Base-by-base conservation (phyloP, 1,140 invertebrate species). In the Brachionus calyciflorus region DNA sequence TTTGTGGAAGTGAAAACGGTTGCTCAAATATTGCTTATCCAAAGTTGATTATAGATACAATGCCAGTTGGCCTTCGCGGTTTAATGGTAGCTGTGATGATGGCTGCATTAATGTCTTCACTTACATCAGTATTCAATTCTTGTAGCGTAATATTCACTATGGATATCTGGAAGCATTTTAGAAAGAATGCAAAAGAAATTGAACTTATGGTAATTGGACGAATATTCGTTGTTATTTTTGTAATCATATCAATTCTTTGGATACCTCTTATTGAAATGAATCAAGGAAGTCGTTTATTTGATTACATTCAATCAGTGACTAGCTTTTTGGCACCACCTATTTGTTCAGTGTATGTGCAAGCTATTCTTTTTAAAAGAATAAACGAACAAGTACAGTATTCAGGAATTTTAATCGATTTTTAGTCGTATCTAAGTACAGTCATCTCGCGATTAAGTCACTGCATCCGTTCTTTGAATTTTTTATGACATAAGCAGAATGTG, bases 61-160 rank as follows among this genome's bases (percentile, higher is more conserved):
- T 84, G 81, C 82, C 83, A 1, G 77, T 73, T 3, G 83, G 82
- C 24, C 10, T 55, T 21, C 48, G 82, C 24, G 87, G 87, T 21
- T 77, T 88, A 65, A 87, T 88, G 85, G 73, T 88, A 78, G 84
- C 87, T 6, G 87, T 87, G 9, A 88, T 88, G 87, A 83, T 88
- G 82, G 86, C 87, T 5, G 86, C 87, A 33, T 82, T 88, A 9
- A 87, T 88, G 81, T 87, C 86, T 24, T 87, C 86, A 4, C 81
- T 88, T 51, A 87, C 87, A 21, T 87, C 87, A 44, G 86, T 88
- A 69, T 88, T 88, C 80, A 88, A 88, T 80, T 87, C 86, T 30
- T 83, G 83, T 77, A 86, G 85, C 33, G 88, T 87, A 2, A 86
- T 88, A 65, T 87, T 88, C 79, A 87, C 87, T 5, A 87, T 88